phyloP scores from a whole-genome alignment of 2,797 vertebrate species.

The Gadopsis marmoratus region DNA sequence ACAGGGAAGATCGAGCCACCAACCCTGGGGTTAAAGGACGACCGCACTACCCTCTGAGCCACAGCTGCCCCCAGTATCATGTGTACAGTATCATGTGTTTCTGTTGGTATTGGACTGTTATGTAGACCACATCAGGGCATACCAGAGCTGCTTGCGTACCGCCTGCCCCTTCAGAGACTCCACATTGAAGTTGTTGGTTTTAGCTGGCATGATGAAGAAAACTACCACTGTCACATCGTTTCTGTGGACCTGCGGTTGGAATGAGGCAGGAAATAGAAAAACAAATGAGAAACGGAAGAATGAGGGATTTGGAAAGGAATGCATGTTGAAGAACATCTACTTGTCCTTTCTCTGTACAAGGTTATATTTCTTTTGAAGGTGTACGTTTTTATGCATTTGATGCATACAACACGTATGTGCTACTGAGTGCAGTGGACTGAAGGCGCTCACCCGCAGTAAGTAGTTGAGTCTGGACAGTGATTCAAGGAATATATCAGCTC shows the following conservation, averaged over 20 bases:
- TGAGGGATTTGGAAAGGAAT: not conserved
- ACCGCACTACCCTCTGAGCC: too few species aligned
- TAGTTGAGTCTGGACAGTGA: slow-evolving; percentile 96
- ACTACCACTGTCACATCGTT: slow-evolving; percentile 92
- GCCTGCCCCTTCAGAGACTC: slow-evolving; percentile 97
- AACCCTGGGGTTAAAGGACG: too few species aligned
- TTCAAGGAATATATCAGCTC: slow-evolving; percentile 96
- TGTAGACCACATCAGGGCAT: slow-evolving; percentile 32
- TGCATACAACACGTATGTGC: not conserved
- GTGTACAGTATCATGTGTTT: not conserved
- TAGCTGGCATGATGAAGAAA: slow-evolving; percentile 98
- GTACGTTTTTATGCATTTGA: not conserved
- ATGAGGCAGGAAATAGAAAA: not conserved
- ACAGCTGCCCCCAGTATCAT: too few species aligned
- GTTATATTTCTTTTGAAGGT: not conserved
- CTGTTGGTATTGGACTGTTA: not conserved
- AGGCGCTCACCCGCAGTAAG: slow-evolving; percentile 88
- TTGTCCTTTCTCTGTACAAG: not conserved
- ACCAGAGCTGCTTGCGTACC: slow-evolving; percentile 96
- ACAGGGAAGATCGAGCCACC: too few species aligned
- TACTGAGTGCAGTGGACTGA: slow-evolving; percentile 12
- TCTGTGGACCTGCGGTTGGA: slow-evolving; percentile 88
- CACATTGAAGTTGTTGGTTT: slow-evolving; percentile 98
- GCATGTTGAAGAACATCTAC: not conserved
- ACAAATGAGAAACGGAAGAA: not conserved